These are phyloP conservation scores for Mimas tiliae DNA, from an alignment of 2,888 invertebrate genomes.

Conservation along the genomic window DNA sequence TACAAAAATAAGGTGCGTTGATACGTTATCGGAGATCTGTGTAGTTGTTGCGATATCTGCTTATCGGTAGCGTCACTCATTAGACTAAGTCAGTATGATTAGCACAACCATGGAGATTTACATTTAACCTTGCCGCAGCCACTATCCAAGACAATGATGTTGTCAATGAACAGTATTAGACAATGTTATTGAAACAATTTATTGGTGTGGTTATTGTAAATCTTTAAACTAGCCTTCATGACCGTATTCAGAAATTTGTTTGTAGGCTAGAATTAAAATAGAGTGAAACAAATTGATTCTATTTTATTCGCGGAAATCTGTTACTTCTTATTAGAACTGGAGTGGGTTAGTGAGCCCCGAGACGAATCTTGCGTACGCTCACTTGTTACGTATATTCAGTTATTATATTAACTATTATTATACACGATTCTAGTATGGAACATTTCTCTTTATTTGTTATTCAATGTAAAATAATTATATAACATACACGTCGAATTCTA, in stretches of 20 bases:
- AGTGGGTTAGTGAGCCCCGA: not conserved
- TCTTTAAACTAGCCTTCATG: not conserved
- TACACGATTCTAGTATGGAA: not conserved
- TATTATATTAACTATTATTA: no score
- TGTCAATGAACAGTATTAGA: not conserved
- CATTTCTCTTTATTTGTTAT: not conserved
- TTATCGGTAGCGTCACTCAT: constrained; percentile 61
- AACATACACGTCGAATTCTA: no score
- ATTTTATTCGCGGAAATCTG: no score
- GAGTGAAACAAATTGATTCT: no score
- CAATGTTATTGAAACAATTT: not conserved
- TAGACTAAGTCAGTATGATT: constrained; percentile 42
- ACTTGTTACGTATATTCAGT: no score
- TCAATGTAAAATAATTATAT: not conserved
- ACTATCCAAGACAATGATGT: constrained; percentile 10
- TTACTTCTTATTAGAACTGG: not conserved
- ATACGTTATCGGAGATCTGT: constrained; percentile 72
- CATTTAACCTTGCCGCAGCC: constrained; percentile 32
- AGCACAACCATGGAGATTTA: constrained; percentile 46
- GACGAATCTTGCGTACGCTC: not conserved
- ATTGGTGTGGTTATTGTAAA: not conserved
- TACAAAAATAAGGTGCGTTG: constrained; percentile 57
- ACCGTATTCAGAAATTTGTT: not conserved
- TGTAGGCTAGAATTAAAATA: not conserved
- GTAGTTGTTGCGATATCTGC: constrained; percentile 49